Evolutionary conservation across 2,113 vertebrate species (phyloP).

Genomic region (Brachionichthys hirsutus): DNA sequence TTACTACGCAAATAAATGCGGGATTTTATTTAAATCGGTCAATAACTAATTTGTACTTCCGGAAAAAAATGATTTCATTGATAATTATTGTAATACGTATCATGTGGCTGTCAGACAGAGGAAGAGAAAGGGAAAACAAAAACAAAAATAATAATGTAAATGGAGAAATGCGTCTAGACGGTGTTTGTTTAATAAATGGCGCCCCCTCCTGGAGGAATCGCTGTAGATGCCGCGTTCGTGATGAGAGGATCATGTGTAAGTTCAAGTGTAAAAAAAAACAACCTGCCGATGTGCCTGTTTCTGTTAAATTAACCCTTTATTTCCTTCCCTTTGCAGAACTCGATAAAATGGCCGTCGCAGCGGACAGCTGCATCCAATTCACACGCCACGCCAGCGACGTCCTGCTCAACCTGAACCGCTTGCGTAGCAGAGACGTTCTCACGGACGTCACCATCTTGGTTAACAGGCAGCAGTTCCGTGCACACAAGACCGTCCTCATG

Average conservation of each 20-base stretch:
- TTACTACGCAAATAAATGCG: too few species aligned
- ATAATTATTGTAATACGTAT: too few species aligned
- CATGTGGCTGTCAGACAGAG: conserved; percentile 3
- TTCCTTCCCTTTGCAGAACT: conserved; percentile 60
- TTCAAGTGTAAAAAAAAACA: too few species aligned
- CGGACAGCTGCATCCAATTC: conserved; percentile 99
- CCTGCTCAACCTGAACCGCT: conserved; percentile 94
- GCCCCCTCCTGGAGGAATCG: conserved; percentile 63
- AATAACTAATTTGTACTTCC: not conserved
- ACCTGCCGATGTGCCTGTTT: not conserved
- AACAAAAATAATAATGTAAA: conserved; percentile 16
- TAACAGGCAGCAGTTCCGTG: conserved; percentile 93
- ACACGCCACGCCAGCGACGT: conserved; percentile 96
- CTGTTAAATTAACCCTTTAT: conserved; percentile 8
- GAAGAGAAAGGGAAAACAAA: conserved; percentile 13
- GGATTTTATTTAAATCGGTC: too few species aligned
- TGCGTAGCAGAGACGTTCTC: conserved; percentile 92
- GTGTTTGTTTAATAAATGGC: conserved; percentile 66
- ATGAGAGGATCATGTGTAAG: conserved; percentile 9
- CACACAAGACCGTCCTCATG: conserved; percentile 98
- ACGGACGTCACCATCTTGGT: conserved; percentile 96
- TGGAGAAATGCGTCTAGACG: conserved; percentile 46
- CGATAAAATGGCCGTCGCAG: conserved; percentile 90
- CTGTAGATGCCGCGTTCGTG: not conserved
- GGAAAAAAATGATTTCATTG: not conserved